Evolutionary conservation across 2,888 invertebrate species (phyloP), one percentile per base, ranked within the genome.

Genomic region (Ophion costatus): DNA sequence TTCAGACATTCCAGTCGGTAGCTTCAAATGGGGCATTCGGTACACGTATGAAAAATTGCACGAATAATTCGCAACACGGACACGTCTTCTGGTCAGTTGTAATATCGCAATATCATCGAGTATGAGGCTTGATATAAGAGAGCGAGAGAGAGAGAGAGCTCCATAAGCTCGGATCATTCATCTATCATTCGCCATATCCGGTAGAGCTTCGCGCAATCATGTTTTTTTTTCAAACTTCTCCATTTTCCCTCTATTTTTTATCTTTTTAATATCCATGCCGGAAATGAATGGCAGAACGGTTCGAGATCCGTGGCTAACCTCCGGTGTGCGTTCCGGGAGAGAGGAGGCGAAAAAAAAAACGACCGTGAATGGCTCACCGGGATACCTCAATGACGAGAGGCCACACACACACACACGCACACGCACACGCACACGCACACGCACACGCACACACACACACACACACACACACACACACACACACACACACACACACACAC

Each of bases 221-320:
- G 17, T 63, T 14, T 0, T 14, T 57, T n/a, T 45, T 78, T 57
- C 24, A 0, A 3, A 24, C 22, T 4, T 61, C 22, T 2, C 6
- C 29, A 3, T 24, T 63, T 24, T 14, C 17, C 56, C 57, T 63
- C 38, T 75, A 75, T 82, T 84, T 77, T 80, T 76, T 74, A 29
- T 45, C 22, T 59, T 59, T 59, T 22, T 59, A 59, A 63, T 76
- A 82, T 83, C 78, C 45, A 81, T 24, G 33, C 67, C 75, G 82
- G 67, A 76, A 82, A 84, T 79, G 79, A 84, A 85, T 85, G 71
- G 71, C 45, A 79, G 64, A 79, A 76, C 80, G 76, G 71, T 81
- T 69, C 61, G 77, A 79, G 51, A 59, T 63, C 78, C 61, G 79
- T 24, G 79, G 79, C 79, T 75, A 82, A 76, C 80, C 78, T 78